Base-by-base conservation (phyloP, 64 coral and sea anemone species). In the Anthopleura sola region DNA sequence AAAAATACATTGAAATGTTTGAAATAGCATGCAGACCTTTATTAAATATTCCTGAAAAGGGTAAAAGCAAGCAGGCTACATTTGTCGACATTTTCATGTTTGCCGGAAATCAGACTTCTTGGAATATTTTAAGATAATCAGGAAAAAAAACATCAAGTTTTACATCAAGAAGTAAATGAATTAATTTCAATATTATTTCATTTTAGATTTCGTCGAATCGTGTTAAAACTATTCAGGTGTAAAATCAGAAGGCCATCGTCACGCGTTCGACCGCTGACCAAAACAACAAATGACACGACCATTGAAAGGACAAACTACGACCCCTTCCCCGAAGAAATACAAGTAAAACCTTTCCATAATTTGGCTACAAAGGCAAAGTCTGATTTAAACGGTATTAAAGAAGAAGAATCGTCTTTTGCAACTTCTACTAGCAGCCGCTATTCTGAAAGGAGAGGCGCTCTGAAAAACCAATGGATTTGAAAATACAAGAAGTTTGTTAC, bases 191-290 rank as follows among this genome's bases (percentile, higher is more conserved):
- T 62, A 5, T 62, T 62, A 9, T 23, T 18, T 36, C 21, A 18
- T 29, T 77, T 77, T 37, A 77, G 74, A 5, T 77, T 77, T 77
- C 74, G 74, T 37, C 31, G 37, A 77, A 77, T 77, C 2, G n/a
- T 77, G 74, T 24, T 77, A 77, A 77, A 37, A 29, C 0, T 77
- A 34, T 8, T 77, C 74, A 77, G 4, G 37, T 37, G 37, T 9
- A 77, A 77, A 34, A 24, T 37, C 2, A 37, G 74, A 40, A 77
- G 18, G 20, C 19, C 13, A 0, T 14, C 14, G 18, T 37, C 31
- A 34, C 32, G 32, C 37, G 34, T 77, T 17, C 34, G 37, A 37
- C 74, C 74, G 31, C 74, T 77, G 74, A 77, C 74, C 74, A 40
- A 37, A 17, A 20, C 31, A 19, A 77, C 15, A 29, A 0, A 3